Evolutionary conservation across 2,113 vertebrate species (phyloP).

Genomic region (Hystrix brachyura): DNA sequence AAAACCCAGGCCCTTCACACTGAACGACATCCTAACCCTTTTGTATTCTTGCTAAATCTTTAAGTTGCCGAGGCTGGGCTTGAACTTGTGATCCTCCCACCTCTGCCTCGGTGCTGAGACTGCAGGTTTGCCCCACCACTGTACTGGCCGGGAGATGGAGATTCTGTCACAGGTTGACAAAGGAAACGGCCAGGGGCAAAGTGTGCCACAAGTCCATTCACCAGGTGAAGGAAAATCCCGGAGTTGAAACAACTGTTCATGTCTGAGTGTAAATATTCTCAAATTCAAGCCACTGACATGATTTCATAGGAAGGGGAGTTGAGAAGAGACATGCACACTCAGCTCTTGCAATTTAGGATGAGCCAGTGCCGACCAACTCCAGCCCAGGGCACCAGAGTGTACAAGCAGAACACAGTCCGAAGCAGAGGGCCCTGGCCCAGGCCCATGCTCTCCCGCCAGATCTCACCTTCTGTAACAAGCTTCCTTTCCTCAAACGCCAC

Average conservation of each 20-base stretch:
- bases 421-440: background rate
- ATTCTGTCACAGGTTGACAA: background rate
- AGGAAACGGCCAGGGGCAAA: background rate
- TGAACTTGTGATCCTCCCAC: background rate
- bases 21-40: background rate
- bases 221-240: background rate
- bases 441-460: background rate
- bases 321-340: background rate
- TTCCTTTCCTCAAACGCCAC: background rate
- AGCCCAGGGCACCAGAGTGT: background rate
- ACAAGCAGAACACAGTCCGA: background rate
- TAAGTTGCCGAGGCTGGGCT: background rate
- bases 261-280: background rate
- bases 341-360: background rate
- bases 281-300: background rate
- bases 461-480: too few relatives aligned
- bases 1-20: background rate
- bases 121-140: background rate
- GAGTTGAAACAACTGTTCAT: background rate
- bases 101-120: background rate
- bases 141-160: background rate
- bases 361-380: fast-evolving
- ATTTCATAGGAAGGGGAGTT: background rate
- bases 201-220: background rate
- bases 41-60: background rate